These are phyloP conservation scores for Loris lydekkerianus DNA, from an alignment of 2,797 vertebrate genomes.

Conservation along the genomic window DNA sequence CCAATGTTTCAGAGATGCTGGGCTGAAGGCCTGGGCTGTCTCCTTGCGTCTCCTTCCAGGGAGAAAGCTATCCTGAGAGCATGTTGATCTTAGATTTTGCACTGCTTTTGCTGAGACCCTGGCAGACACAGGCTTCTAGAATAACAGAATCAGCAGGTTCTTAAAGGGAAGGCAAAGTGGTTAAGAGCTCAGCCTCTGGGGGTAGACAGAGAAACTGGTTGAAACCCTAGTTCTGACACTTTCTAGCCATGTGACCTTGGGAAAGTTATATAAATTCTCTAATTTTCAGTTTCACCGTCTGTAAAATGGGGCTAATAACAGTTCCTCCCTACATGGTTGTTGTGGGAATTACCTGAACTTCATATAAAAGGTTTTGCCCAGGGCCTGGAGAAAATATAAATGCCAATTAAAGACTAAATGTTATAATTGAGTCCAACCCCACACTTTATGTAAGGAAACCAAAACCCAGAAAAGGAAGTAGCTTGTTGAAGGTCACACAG, in stretches of 20 bases:
- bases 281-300: constrained; percentile 68
- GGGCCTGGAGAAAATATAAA: constrained; percentile 44
- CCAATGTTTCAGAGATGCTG: rapidly evolving
- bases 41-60: background rate
- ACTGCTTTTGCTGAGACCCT: background rate
- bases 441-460: constrained; percentile 34
- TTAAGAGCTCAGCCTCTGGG: background rate
- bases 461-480: constrained; percentile 4
- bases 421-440: constrained; percentile 54
- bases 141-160: background rate
- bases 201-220: background rate
- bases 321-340: background rate
- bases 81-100: background rate
- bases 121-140: background rate
- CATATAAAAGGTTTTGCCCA: constrained; percentile 51
- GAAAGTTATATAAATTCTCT: constrained; percentile 76
- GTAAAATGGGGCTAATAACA: constrained; percentile 80
- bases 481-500: background rate
- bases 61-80: background rate
- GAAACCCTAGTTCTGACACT: background rate
- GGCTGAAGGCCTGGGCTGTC: background rate
- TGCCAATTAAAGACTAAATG: constrained; percentile 41
- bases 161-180: background rate
- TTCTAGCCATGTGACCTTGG: constrained; percentile 70
- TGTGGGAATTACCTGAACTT: constrained; percentile 61